phyloP scores from a whole-genome alignment of 1,140 invertebrate species.

The Drosophila bocki region DNA sequence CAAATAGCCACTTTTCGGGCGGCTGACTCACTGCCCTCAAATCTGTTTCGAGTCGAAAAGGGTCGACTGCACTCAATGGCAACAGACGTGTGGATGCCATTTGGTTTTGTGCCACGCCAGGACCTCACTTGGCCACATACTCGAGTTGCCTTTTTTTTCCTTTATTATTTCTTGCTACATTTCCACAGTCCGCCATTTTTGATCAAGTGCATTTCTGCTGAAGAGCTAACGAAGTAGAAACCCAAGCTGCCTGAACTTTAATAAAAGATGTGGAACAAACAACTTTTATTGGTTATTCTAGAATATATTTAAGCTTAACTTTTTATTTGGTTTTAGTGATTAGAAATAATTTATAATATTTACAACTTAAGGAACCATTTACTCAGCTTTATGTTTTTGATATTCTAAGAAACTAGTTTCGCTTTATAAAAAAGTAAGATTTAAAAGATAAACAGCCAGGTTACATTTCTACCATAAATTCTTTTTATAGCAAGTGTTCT shows the following conservation, averaged over 20 bases:
- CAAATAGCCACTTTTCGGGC: constrained; percentile 57
- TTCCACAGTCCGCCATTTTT: constrained; percentile 64
- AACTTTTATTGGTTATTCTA: neutral
- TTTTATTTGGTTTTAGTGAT: too few species aligned
- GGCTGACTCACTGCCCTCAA: constrained; percentile 25
- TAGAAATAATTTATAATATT: too few species aligned
- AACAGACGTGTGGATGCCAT: constrained; percentile 56
- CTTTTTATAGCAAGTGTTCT: neutral
- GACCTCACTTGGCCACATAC: constrained; percentile 5
- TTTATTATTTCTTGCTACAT: constrained; percentile 29
- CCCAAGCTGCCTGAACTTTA: constrained; percentile 37
- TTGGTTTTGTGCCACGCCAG: constrained; percentile 9
- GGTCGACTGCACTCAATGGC: constrained; percentile 70
- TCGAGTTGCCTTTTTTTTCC: constrained; percentile 13
- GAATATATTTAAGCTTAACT: too few species aligned
- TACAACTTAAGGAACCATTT: too few species aligned
- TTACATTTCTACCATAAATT: neutral
- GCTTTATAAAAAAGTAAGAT: too few species aligned
- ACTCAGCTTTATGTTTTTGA: too few species aligned
- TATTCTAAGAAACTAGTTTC: too few species aligned
- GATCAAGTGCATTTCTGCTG: constrained; percentile 74
- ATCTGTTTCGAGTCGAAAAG: constrained; percentile 62
- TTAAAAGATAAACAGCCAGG: too few species aligned
- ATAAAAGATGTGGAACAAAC: constrained; percentile 12
- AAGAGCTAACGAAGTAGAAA: constrained; percentile 74